Evolutionary conservation across 1,140 invertebrate species (phyloP).

Genomic region (Trissolcus basalis): DNA sequence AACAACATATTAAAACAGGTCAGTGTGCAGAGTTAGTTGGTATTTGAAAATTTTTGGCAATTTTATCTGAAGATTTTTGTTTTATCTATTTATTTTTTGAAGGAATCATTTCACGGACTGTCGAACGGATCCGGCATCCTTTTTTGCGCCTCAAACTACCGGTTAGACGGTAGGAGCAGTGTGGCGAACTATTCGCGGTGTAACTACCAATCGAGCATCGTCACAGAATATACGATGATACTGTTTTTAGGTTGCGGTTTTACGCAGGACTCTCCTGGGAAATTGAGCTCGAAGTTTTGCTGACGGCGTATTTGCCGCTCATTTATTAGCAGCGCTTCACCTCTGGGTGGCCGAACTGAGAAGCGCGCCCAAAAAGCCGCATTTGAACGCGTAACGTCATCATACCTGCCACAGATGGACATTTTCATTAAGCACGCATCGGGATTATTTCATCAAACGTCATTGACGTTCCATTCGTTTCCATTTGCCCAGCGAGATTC

Average conservation of each 20-base stretch:
- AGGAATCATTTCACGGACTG: slow-evolving; percentile 31
- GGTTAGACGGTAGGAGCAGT: slow-evolving; percentile 60
- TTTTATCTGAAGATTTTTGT: too few species aligned
- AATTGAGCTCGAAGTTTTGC: slow-evolving; percentile 69
- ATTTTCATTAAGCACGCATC: slow-evolving; percentile 41
- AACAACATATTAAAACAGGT: too few species aligned
- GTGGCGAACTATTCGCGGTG: slow-evolving; percentile 60
- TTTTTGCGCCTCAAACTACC: slow-evolving; percentile 58
- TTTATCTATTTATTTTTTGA: too few species aligned
- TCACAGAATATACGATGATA: slow-evolving; percentile 67
- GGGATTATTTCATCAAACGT: slow-evolving; percentile 38
- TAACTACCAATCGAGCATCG: slow-evolving; percentile 65
- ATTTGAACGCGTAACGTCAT: slow-evolving; percentile 42
- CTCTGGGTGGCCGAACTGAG: slow-evolving; percentile 73
- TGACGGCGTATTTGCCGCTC: slow-evolving; percentile 69
- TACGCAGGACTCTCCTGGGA: slow-evolving; percentile 68
- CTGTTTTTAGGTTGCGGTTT: slow-evolving; percentile 75
- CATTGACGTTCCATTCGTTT: slow-evolving; percentile 10
- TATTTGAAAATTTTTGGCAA: too few species aligned
- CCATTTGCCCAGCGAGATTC: too few species aligned
- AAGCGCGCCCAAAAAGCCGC: slow-evolving; percentile 56
- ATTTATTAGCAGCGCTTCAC: slow-evolving; percentile 73
- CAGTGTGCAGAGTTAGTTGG: too few species aligned
- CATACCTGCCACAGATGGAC: slow-evolving; percentile 46
- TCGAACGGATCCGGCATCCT: slow-evolving; percentile 18